Base-by-base conservation (phyloP, 2,797 vertebrate genomes). In the Myripristis jacobus region DNA sequence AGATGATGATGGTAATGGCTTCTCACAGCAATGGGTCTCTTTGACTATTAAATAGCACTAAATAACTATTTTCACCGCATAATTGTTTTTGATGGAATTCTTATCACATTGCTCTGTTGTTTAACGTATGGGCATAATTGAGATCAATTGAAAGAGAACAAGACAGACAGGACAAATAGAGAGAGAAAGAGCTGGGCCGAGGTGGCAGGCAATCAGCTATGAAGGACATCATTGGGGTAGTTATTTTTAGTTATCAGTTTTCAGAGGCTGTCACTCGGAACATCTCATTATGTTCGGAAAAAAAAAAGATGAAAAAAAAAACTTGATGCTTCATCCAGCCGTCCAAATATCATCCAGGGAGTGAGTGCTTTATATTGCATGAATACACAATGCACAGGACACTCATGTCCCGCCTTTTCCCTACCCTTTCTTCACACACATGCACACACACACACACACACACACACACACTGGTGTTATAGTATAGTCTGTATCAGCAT, bases 161-260 rank as follows among this genome's bases (percentile, higher is more conserved):
- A 76, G 75, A 82, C 58, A 59, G 82, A 80, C 63, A 78, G 82
- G 74, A 70, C 63, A 76, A 79, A 85, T 58, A 64, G 58, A 68
- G 44, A 64, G 61, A 43, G 47, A 6, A 21, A 54, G 65, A 65
- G 64, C 57, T 64, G 24, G 65, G 56, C n/a, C 50, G 77, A 76
- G 74, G 82, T 62, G 71, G 73, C 55, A 76, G 70, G 65, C 89
- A 92, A 79, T 88, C 87, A 91, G 66, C 90, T 89, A 89, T 92
- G 89, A 92, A 93, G 91, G 90, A 88, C 90, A 69, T 79, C 69
- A 77, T 61, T 67, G 27, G 75, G 71, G 80, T 78, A 87, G 77
- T 88, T 90, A 91, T 87, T 89, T 91, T 87, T 86, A 91, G 89
- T 88, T 77, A 91, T 88, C 85, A 88, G 81, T 85, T 91, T 91